A percentile compares a stretch with the other conserved stretches of the same genome.
Evolutionary conservation across 1,140 invertebrate species (phyloP).

Genomic region (Drosophila obscura): DNA sequence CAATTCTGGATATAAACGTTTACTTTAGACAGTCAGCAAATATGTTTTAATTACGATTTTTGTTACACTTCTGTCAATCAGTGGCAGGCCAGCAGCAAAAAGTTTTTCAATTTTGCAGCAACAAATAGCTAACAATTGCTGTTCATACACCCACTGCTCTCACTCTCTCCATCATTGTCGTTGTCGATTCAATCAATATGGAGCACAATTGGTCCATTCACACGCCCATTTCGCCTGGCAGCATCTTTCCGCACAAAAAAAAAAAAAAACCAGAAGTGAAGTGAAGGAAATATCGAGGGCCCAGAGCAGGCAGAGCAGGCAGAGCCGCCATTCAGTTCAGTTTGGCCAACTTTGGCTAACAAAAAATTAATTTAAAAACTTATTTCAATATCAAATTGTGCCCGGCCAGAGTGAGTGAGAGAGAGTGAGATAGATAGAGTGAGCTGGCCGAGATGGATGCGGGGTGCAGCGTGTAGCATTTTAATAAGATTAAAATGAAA

Average conservation of each 20-base stretch:
- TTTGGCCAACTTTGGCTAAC: constrained; percentile 71
- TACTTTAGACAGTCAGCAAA: constrained; percentile 41
- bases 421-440: neutral
- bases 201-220: constrained; percentile 78
- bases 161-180: no score
- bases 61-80: constrained; percentile 47
- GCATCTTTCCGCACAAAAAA: neutral
- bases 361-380: constrained; percentile 83
- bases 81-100: constrained; percentile 49
- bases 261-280: neutral
- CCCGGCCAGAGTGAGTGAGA: constrained; percentile 16
- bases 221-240: constrained; percentile 68
- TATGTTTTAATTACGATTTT: constrained; percentile 74
- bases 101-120: constrained; percentile 80
- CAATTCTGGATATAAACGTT: neutral
- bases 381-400: constrained; percentile 77
- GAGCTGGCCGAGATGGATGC: constrained; percentile 4
- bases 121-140: constrained; percentile 77
- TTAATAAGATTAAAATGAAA: constrained; percentile 82
- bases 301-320: neutral
- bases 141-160: constrained; percentile 52
- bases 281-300: neutral
- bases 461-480: constrained; percentile 56
- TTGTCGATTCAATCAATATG: constrained; percentile 74
- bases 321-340: constrained; percentile 37